These are phyloP conservation scores for Zaprionus africanus DNA, from an alignment of 1,140 invertebrate species.

Conservation along the genomic window DNA sequence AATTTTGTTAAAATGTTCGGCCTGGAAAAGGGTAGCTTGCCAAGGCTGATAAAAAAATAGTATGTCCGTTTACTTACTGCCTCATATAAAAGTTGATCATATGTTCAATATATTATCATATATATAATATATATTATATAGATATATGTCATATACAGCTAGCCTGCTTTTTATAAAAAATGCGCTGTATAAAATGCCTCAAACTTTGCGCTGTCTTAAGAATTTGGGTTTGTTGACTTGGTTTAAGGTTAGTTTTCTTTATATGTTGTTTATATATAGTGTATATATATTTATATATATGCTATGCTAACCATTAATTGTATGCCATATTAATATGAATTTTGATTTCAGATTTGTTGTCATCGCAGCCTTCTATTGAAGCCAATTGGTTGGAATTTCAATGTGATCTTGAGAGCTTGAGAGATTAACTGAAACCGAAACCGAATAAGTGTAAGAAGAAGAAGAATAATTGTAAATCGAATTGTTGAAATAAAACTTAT, in stretches of 20 bases:
- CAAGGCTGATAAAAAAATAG: slow-evolving; percentile 79
- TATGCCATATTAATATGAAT: slow-evolving; percentile 76
- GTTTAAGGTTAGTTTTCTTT: slow-evolving; percentile 57
- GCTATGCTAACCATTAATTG: slow-evolving; percentile 49
- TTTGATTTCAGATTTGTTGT: slow-evolving; percentile 77
- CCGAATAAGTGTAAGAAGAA: slow-evolving; percentile 13
- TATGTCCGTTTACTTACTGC: slow-evolving; percentile 76
- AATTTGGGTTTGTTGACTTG: slow-evolving; percentile 50
- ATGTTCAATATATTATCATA: slow-evolving; percentile 62
- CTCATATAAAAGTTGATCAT: slow-evolving; percentile 78
- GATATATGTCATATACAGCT: slow-evolving; percentile 73
- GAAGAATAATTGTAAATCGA: slow-evolving; percentile 29
- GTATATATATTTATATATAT: slow-evolving; percentile 45
- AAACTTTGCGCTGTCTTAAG: slow-evolving; percentile 57
- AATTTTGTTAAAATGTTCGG: slow-evolving; percentile 76
- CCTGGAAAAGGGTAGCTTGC: slow-evolving; percentile 73
- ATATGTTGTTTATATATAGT: slow-evolving; percentile 46
- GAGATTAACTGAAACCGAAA: slow-evolving; percentile 30
- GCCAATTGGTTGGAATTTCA: slow-evolving; percentile 72
- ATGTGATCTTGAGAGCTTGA: slow-evolving; percentile 34
- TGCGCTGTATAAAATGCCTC: slow-evolving; percentile 76
- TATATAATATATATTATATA: slow-evolving; percentile 61
- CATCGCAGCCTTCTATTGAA: slow-evolving; percentile 79
- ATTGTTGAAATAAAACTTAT: slow-evolving; percentile 55
- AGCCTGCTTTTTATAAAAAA: slow-evolving; percentile 74